Evolutionary conservation across 1,140 invertebrate species (phyloP).

Genomic region (Drosophila tani): DNA sequence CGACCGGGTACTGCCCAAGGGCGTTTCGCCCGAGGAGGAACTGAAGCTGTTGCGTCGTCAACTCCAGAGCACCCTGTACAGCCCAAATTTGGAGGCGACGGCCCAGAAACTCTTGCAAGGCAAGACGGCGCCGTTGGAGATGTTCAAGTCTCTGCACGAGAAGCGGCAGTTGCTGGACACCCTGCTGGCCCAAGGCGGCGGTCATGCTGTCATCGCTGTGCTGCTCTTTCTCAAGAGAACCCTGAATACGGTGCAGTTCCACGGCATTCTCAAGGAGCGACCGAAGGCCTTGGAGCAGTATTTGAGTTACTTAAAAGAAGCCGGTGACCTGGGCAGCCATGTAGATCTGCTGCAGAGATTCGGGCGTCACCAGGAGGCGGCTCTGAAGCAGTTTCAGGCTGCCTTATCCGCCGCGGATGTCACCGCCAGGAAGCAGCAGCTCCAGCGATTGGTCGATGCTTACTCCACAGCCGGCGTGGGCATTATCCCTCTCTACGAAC

Average conservation of each 20-base stretch:
- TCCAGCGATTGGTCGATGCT: constrained; percentile 63
- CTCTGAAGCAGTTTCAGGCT: constrained; percentile 86
- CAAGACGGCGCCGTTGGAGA: constrained; percentile 85
- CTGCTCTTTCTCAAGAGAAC: constrained; percentile 87
- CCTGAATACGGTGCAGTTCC: constrained; percentile 86
- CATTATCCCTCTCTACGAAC: constrained; percentile 67
- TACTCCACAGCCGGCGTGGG: constrained; percentile 69
- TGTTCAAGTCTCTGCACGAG: constrained; percentile 86
- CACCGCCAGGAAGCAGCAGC: constrained; percentile 54
- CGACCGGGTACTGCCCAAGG: constrained; percentile 71
- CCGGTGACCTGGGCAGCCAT: constrained; percentile 85
- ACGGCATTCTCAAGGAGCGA: constrained; percentile 85
- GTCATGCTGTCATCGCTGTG: constrained; percentile 87
- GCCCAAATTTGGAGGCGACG: constrained; percentile 78
- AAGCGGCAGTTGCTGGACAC: constrained; percentile 87
- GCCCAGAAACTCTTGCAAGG: constrained; percentile 86
- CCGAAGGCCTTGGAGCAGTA: constrained; percentile 86
- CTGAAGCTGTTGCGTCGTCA: constrained; percentile 71
- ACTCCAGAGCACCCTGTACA: constrained; percentile 76
- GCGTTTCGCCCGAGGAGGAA: constrained; percentile 73
- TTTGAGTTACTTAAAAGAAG: constrained; percentile 86
- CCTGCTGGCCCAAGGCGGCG: constrained; percentile 86
- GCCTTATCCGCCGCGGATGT: constrained; percentile 58
- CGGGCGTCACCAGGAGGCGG: constrained; percentile 86
- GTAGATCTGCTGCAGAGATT: constrained; percentile 87